Evolutionary conservation across 1,140 invertebrate genomes (phyloP).

Genomic region (Armadillidium nasatum): DNA sequence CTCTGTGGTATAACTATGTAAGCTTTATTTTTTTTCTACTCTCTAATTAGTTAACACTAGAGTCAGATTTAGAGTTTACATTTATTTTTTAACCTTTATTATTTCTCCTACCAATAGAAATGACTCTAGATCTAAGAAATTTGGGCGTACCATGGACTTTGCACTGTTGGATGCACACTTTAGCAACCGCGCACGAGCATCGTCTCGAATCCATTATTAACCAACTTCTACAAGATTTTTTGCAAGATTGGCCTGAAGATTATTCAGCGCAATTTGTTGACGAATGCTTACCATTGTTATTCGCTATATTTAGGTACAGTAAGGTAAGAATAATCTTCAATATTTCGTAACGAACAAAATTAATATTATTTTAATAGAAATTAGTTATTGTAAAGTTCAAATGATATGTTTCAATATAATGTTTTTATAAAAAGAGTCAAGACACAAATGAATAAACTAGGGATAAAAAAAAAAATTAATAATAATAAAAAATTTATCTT

Average conservation of each 20-base stretch:
- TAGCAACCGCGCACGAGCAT: constrained; percentile 75
- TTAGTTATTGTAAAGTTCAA: too few relatives aligned
- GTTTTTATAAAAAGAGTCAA: too few relatives aligned
- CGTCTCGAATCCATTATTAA: constrained; percentile 79
- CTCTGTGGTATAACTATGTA: too few relatives aligned
- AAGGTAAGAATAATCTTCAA: constrained; percentile 59
- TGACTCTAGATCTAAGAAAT: constrained; percentile 74
- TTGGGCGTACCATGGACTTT: constrained; percentile 81
- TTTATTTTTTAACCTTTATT: constrained; percentile 22
- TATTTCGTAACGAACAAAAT: too few relatives aligned
- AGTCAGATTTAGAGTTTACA: too few relatives aligned
- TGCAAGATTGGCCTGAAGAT: constrained; percentile 76
- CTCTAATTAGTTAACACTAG: too few relatives aligned
- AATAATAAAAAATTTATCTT: too few relatives aligned
- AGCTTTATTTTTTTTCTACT: too few relatives aligned
- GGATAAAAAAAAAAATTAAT: too few relatives aligned
- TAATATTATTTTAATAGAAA: too few relatives aligned
- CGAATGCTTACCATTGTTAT: constrained; percentile 79
- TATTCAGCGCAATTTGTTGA: constrained; percentile 83
- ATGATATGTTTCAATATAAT: too few relatives aligned
- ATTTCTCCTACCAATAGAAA: constrained; percentile 57
- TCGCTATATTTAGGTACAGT: constrained; percentile 82
- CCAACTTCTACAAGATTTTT: constrained; percentile 81
- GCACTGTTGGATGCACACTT: constrained; percentile 85
- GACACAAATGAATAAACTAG: too few relatives aligned